Percentiles rank a stretch among this genome's conserved stretches.
Evolutionary conservation across 2,888 invertebrate genomes (phyloP).

Genomic region (Heliconius hortense): DNA sequence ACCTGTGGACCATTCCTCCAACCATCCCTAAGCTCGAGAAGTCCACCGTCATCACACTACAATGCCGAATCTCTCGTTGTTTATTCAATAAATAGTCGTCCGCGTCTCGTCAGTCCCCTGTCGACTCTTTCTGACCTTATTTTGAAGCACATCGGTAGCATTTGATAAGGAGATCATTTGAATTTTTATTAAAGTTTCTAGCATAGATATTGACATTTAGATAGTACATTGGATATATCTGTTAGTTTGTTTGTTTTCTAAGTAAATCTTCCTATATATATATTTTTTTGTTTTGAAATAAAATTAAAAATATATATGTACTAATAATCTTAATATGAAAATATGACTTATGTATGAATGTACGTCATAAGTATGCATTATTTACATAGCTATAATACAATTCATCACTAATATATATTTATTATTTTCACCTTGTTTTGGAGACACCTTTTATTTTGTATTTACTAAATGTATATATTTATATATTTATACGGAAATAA

Average conservation of each 20-base stretch:
- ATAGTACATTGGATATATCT: neutral
- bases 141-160: conserved; percentile 39
- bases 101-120: conserved; percentile 48
- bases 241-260: neutral
- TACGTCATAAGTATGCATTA: too few species aligned
- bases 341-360: too few species aligned
- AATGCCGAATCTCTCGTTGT: conserved; percentile 57
- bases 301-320: too few species aligned
- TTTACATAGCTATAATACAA: too few species aligned
- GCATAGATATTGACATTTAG: neutral
- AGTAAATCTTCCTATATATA: neutral
- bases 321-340: too few species aligned
- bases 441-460: too few species aligned
- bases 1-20: conserved; percentile 2
- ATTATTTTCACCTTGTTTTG: too few species aligned
- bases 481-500: too few species aligned
- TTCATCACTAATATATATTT: too few species aligned
- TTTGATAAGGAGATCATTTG: conserved; percentile 15
- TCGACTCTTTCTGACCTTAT: conserved; percentile 48
- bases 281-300: neutral
- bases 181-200: conserved; percentile 19
- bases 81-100: conserved; percentile 70
- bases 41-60: conserved; percentile 59
- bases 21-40: conserved; percentile 38
- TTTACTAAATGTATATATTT: too few species aligned